Base-by-base conservation (phyloP, 2,888 invertebrate species). In the Alitta virens region DNA sequence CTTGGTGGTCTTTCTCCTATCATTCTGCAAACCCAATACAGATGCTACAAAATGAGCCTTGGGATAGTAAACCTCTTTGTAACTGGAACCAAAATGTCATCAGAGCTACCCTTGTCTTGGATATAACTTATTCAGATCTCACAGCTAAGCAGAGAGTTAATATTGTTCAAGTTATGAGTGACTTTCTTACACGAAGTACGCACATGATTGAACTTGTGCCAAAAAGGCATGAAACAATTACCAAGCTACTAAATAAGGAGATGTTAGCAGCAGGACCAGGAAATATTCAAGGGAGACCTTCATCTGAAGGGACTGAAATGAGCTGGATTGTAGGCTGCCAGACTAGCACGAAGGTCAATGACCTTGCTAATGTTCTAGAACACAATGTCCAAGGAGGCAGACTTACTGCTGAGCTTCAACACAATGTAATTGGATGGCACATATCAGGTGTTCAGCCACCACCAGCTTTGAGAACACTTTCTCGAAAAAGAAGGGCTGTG, bases 141-240 rank as follows among this genome's bases (percentile, higher is more conserved):
- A 33, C 50, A 21, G 24, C 66, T 1, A 9, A 59, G 9, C 40
- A 46, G 2, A 62, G 64, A 46, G 46, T 69, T 9, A 14, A 53
- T 1, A 33, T 71, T 12, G 2, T 71, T 1, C 46, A 27, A 25
- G 61, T 62, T 23, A 42, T 67, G 51, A 64, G 71, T 1, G 56
- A 63, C 9, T 72, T 72, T 25, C 53, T 72, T 16, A 64, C 71
- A 24, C 70, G 70, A 46, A 69, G 67, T 49, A 63, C 69, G 3
- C 33, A 7, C 2, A 9, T 38, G 3, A 25, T 62, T 40, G 2
- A 9, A n/a, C 40, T 60, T 16, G 25, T 52, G 2, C 53, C 53
- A 9, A 23, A 23, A 23, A 42, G 24, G 18, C 52, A 27, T 18
- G 26, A 24, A 14, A 33, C 54, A 5, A 46, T 60, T n/a, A 5